phyloP scores from a whole-genome alignment of 2,797 vertebrate species.

The Siniperca obscura region DNA sequence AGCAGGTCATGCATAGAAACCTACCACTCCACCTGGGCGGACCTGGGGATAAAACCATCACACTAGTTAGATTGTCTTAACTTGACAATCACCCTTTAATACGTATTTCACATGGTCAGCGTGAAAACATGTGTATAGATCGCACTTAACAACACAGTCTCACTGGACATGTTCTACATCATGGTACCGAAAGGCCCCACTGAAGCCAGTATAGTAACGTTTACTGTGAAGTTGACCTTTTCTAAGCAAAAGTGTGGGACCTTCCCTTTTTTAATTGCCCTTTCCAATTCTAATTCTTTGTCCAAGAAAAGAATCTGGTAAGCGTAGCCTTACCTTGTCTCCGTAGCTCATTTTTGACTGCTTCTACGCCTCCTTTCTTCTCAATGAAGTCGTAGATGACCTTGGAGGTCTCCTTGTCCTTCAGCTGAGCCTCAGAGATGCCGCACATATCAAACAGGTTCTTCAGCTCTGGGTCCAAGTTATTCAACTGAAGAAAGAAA shows the following conservation, averaged over 20 bases:
- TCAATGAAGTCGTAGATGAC: slow-evolving; percentile 99
- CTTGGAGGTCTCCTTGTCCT: slow-evolving; percentile 99
- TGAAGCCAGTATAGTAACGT: background rate
- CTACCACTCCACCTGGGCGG: slow-evolving; percentile 90
- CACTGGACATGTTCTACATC: background rate
- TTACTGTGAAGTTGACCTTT: background rate
- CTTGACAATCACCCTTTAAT: slow-evolving; percentile 42
- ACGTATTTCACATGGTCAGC: background rate
- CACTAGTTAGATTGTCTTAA: slow-evolving; percentile 58
- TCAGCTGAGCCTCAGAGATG: slow-evolving; percentile 97
- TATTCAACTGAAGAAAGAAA: slow-evolving; percentile 89
- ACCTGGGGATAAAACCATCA: slow-evolving; percentile 86
- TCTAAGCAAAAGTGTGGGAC: background rate
- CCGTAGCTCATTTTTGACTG: slow-evolving; percentile 95
- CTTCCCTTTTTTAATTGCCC: background rate
- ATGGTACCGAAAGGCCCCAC: too few relatives aligned
- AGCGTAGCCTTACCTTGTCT: slow-evolving; percentile 89
- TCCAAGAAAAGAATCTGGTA: background rate
- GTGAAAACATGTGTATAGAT: background rate
- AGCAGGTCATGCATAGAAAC: slow-evolving; percentile 81
- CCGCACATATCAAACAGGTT: slow-evolving; percentile 97
- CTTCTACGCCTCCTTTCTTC: slow-evolving; percentile 97
- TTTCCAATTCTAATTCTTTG: background rate
- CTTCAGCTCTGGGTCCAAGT: slow-evolving; percentile 98
- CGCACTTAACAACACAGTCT: background rate